Conservation (phyloP, 2,888 invertebrate species). For the Fragum whitleyi region DNA sequence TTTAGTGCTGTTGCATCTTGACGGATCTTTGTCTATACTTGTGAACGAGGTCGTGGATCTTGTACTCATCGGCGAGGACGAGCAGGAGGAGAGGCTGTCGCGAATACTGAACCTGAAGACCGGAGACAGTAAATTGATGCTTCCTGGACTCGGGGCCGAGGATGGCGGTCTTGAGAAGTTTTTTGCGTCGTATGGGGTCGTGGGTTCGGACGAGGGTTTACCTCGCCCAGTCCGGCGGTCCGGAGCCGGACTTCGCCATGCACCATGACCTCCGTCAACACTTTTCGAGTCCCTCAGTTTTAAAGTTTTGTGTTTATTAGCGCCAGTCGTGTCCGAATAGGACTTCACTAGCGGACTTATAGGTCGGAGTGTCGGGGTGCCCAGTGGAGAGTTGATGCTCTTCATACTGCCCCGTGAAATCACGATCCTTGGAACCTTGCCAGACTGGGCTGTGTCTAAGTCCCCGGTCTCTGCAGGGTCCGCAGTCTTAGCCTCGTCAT, state of each 20-base stretch:
- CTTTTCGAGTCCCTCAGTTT: not conserved
- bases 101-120: slow-evolving; percentile 5
- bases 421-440: slow-evolving; percentile 36
- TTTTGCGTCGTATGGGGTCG: not conserved
- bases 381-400: slow-evolving; percentile 23
- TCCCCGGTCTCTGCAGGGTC: not conserved
- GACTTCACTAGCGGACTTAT: not conserved
- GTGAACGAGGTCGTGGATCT: not conserved
- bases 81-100: not conserved
- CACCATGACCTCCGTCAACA: not conserved
- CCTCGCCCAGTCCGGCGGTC: not conserved
- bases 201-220: not conserved
- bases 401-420: slow-evolving; percentile 45
- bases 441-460: not conserved
- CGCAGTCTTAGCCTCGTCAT: not conserved
- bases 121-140: not conserved
- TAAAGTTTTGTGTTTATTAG: not conserved
- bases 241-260: not conserved
- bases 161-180: not conserved
- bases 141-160: not conserved
- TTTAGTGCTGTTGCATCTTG: not conserved
- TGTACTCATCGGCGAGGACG: not conserved
- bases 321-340: not conserved
- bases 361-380: not conserved
- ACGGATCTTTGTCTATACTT: not conserved